Percentiles rank a stretch among this genome's conserved stretches.
Conservation (phyloP, 2,797 vertebrate genomes). For the Nasua narica region DNA sequence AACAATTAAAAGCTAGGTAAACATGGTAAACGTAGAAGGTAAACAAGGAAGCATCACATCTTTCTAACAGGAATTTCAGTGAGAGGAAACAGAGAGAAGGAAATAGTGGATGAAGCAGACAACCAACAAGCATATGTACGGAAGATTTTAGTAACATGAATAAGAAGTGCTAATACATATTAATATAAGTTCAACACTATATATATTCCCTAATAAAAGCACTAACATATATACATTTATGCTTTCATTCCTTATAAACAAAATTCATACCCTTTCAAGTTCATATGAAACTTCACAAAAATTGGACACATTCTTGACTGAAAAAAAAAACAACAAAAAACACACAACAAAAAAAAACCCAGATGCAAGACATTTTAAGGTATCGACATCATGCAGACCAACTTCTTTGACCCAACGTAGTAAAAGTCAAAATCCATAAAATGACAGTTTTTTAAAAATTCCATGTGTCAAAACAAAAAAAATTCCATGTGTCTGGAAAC, state of each 20-base stretch:
- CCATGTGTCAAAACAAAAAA: neutral
- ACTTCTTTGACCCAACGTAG: neutral
- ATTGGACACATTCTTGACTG: neutral
- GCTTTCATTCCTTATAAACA: neutral
- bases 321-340: neutral
- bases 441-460: neutral
- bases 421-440: conserved; percentile 24
- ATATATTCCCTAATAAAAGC: neutral
- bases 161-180: neutral
- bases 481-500: neutral
- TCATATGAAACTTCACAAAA: neutral
- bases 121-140: neutral
- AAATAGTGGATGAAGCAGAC: neutral
- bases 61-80: neutral
- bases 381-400: neutral
- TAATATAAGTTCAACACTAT: neutral
- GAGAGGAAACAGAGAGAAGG: neutral
- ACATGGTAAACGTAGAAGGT: neutral
- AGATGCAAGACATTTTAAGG: neutral
- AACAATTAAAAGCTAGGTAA: neutral
- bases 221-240: neutral
- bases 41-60: neutral
- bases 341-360: neutral
- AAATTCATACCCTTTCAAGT: neutral
- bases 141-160: neutral